Percentiles rank a stretch among this genome's conserved stretches.
phyloP scores from a whole-genome alignment of 2,113 vertebrate species.

The Laticauda colubrina region DNA sequence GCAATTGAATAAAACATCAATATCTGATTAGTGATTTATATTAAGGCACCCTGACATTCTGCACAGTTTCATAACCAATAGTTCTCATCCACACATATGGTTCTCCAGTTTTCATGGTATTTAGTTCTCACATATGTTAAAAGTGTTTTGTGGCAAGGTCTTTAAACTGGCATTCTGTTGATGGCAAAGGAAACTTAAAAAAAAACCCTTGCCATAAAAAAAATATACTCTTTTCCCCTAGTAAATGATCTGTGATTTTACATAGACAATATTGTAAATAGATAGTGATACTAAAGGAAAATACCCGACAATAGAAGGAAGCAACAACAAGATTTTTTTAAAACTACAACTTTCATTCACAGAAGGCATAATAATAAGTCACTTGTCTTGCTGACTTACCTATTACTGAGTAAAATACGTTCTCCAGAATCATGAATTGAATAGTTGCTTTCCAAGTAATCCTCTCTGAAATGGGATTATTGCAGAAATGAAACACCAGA shows the following conservation, averaged over 20 bases:
- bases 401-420: neutral
- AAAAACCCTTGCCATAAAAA: neutral
- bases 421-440: neutral
- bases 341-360: neutral
- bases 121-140: neutral
- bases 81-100: neutral
- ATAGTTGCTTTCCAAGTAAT: neutral
- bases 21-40: neutral
- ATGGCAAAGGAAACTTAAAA: neutral
- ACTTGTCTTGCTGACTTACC: conserved; percentile 23
- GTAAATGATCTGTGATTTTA: neutral
- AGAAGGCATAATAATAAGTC: neutral
- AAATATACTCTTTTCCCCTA: neutral
- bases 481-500: neutral
- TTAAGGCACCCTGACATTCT: neutral
- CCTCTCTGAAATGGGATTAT: neutral
- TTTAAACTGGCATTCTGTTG: neutral
- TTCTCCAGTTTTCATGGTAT: neutral
- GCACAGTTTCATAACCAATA: neutral
- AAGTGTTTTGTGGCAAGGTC: conserved; percentile 4
- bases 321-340: neutral
- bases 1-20: neutral
- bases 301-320: neutral
- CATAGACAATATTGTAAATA: neutral
- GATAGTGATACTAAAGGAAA: neutral